phyloP scores from a whole-genome alignment of 2,888 invertebrate species.

The Diadromus collaris region DNA sequence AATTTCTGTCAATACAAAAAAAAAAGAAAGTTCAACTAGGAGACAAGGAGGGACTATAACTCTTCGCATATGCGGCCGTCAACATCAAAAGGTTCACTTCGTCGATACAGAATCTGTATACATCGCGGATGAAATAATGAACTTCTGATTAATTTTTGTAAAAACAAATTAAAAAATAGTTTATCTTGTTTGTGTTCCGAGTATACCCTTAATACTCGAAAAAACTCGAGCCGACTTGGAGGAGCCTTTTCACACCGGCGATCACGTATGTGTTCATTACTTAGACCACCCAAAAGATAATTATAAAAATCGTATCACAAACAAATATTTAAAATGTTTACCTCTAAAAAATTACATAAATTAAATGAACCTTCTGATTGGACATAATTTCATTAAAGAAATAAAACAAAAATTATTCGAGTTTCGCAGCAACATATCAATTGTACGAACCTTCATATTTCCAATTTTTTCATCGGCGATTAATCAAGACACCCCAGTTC shows the following conservation, averaged over 20 bases:
- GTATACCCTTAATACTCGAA: not conserved
- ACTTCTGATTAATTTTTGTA: not conserved
- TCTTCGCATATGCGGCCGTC: not conserved
- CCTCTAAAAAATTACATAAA: too few relatives aligned
- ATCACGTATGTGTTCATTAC: too few relatives aligned
- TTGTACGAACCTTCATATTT: not conserved
- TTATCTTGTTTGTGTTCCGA: too few relatives aligned
- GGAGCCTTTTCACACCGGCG: not conserved
- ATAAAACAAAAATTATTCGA: too few relatives aligned
- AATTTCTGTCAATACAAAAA: constrained; percentile 9
- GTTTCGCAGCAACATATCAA: too few relatives aligned
- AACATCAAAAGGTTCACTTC: not conserved
- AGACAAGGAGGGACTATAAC: not conserved
- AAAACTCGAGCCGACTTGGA: not conserved
- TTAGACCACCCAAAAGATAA: not conserved
- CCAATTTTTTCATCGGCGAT: not conserved
- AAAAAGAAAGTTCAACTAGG: not conserved
- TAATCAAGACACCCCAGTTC: not conserved
- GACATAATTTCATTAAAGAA: too few relatives aligned
- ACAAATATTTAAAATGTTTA: too few relatives aligned
- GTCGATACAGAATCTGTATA: not conserved
- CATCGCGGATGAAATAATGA: not conserved
- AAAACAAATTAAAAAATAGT: too few relatives aligned
- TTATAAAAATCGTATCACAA: not conserved
- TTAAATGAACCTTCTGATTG: too few relatives aligned